Evolutionary conservation across 2,888 invertebrate genomes (phyloP).

Genomic region (Tridacna gigas): DNA sequence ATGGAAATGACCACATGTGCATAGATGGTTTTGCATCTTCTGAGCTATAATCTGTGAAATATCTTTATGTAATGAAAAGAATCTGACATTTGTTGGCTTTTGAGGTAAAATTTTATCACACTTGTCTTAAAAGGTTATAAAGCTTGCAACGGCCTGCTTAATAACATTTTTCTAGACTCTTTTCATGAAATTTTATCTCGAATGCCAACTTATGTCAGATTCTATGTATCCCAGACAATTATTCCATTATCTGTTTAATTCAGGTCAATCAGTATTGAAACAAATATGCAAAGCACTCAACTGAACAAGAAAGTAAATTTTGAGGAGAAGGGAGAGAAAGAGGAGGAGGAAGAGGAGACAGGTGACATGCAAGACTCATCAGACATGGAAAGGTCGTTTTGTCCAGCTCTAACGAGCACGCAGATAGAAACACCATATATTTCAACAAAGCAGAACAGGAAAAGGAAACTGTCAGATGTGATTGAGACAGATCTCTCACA

Average conservation of each 20-base stretch:
- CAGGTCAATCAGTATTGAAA: neutral
- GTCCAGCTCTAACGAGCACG: slow-evolving; percentile 13
- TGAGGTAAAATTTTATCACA: too few relatives aligned
- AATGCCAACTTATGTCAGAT: too few relatives aligned
- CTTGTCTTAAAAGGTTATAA: too few relatives aligned
- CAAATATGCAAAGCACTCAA: neutral
- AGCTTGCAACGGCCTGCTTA: too few relatives aligned
- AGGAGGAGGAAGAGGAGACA: neutral
- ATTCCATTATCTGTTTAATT: neutral
- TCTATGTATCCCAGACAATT: too few relatives aligned
- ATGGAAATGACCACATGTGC: too few relatives aligned
- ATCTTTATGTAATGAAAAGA: too few relatives aligned
- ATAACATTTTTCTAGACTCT: too few relatives aligned
- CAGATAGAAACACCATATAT: slow-evolving; percentile 26
- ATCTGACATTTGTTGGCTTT: too few relatives aligned
- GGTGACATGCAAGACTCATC: neutral
- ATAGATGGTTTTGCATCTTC: too few relatives aligned
- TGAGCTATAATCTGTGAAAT: too few relatives aligned
- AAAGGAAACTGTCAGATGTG: slow-evolving; percentile 1
- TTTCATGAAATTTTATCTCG: too few relatives aligned
- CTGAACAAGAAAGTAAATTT: neutral
- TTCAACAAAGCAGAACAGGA: neutral
- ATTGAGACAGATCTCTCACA: neutral
- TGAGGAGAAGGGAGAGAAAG: neutral
- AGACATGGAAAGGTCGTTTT: slow-evolving; percentile 7